Evolutionary conservation across 2,797 vertebrate species (phyloP).

Genomic region (Thamnophis elegans): DNA sequence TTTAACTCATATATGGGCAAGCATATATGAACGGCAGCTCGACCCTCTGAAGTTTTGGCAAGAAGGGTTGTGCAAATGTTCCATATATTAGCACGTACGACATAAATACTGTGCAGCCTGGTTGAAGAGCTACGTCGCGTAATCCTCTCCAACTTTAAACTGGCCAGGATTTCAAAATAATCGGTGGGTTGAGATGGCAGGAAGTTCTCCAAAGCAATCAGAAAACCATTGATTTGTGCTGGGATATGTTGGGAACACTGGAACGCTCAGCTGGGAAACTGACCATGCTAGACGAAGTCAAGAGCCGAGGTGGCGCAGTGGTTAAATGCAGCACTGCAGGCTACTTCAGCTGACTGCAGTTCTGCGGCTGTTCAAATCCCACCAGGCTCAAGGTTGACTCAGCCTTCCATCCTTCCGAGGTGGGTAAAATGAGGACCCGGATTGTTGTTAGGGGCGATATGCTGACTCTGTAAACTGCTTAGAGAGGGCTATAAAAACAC

Average conservation of each 20-base stretch:
- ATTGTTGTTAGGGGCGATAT: no score
- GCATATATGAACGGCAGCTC: not conserved
- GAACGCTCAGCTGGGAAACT: no score
- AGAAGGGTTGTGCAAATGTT: not conserved
- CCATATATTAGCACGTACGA: not conserved
- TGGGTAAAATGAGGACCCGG: no score
- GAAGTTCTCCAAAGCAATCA: not conserved
- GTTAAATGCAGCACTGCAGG: no score
- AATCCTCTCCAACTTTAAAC: not conserved
- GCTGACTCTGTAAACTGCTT: no score
- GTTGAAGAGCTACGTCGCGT: not conserved
- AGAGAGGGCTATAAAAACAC: no score
- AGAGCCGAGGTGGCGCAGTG: no score
- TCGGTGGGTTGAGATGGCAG: not conserved
- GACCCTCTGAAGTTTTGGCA: not conserved
- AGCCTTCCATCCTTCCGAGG: no score
- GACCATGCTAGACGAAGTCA: no score
- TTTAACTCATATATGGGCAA: not conserved
- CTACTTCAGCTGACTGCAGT: no score
- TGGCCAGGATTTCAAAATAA: not conserved
- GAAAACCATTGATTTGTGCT: not conserved
- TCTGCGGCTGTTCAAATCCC: no score
- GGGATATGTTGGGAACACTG: not conserved
- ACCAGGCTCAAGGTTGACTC: no score
- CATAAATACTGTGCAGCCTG: not conserved